Base-by-base conservation (phyloP, 2,888 invertebrate genomes). In the Rhagonycha fulva region DNA sequence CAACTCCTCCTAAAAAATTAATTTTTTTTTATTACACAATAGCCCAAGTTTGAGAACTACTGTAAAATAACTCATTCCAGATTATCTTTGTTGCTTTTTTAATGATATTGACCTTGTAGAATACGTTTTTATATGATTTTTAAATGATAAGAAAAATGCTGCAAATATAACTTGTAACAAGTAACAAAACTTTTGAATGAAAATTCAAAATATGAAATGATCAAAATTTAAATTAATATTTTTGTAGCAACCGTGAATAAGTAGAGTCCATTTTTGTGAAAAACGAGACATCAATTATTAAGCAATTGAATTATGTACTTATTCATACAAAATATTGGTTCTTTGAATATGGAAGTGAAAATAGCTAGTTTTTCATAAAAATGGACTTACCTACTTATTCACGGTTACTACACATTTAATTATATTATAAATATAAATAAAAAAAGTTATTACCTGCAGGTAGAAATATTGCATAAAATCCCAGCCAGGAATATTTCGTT, bases 401-500 rank as follows among this genome's bases (percentile, higher is more conserved):
- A n/a, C n/a, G n/a, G n/a, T n/a, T n/a, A n/a, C n/a, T n/a, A n/a
- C n/a, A n/a, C n/a, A n/a, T n/a, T 47, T 63, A 68, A 4, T 85
- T 88, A n/a, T n/a, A 47, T n/a, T 2, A n/a, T n/a, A n/a, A n/a
- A n/a, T n/a, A n/a, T n/a, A 10, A 47, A 47, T 47, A n/a, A 47
- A 47, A 47, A 2, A 2, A 1, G 12, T n/a, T 47, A 47, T 47
- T 12, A 94, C 95, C 91, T 96, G 96, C 81, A 98, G 90, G 82
- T 96, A 91, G 89, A 98, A 98, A 89, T 98, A 98, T 87, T 94
- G 93, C 87, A 95, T 95, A 89, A 98, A 98, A 87, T 95, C 95
- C 98, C 98, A 98, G 28, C 94, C 95, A 0, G 92, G 91, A 84
- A 97, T 95, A 87, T 96, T 98, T 73, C 98, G 90, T 84, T 94